Evolutionary conservation across 1,140 invertebrate species (phyloP).

Genomic region (Trialeurodes vaporariorum): DNA sequence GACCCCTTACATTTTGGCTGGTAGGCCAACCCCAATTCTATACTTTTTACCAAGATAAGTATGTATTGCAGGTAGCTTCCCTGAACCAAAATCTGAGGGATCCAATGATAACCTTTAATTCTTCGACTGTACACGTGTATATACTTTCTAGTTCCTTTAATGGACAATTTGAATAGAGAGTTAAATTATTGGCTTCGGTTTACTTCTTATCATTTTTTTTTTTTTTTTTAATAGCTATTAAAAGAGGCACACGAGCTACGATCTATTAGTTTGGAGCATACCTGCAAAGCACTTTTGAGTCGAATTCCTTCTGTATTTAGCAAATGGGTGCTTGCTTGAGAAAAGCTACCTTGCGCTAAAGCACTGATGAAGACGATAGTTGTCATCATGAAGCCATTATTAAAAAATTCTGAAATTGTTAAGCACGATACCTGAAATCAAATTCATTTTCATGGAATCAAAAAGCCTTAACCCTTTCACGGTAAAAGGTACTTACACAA

Average conservation of each 20-base stretch:
- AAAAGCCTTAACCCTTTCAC: background rate
- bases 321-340: slow-evolving; percentile 73
- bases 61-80: too few species aligned
- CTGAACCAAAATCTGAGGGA: too few species aligned
- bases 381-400: slow-evolving; percentile 67
- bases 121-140: too few species aligned
- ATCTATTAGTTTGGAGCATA: too few species aligned
- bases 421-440: slow-evolving; percentile 20
- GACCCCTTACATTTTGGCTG: too few species aligned
- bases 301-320: slow-evolving; percentile 65
- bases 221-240: slow-evolving; percentile 1
- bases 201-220: background rate
- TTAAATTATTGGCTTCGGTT: background rate
- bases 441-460: background rate
- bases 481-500: too few species aligned
- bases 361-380: slow-evolving; percentile 56
- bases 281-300: slow-evolving; percentile 65
- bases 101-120: too few species aligned
- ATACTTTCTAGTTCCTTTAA: too few species aligned
- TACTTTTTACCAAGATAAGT: too few species aligned
- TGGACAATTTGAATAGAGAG: background rate
- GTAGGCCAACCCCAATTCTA: too few species aligned
- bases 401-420: slow-evolving; percentile 45
- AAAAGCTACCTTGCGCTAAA: slow-evolving; percentile 61
- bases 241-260: too few species aligned